Evolutionary conservation across 2,113 vertebrate genomes (phyloP).

Genomic region (Microcebus griseorufus): DNA sequence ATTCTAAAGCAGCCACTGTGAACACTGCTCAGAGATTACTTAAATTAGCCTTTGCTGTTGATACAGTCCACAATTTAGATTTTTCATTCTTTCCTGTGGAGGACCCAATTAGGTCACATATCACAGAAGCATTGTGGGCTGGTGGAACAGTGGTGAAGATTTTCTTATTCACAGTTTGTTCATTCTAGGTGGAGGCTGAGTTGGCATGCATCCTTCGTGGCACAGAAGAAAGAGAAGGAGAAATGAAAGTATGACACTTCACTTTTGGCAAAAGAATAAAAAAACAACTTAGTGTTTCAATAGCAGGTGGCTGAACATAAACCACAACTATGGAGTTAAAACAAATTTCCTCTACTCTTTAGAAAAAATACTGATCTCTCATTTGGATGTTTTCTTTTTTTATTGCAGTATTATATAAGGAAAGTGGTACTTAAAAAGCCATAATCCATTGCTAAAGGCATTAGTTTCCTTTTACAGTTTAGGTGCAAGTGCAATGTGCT

Average conservation of each 20-base stretch:
- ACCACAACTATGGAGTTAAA: conserved; percentile 69
- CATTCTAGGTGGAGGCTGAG: not conserved
- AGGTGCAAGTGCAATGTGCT: conserved; percentile 40
- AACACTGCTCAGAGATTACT: not conserved
- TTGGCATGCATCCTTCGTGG: not conserved
- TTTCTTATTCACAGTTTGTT: conserved; percentile 36
- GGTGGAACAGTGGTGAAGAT: not conserved
- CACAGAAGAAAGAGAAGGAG: not conserved
- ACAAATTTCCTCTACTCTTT: conserved; percentile 57
- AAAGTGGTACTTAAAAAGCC: conserved; percentile 81
- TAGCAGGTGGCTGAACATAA: conserved; percentile 66
- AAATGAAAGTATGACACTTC: not conserved
- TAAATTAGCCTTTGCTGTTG: not conserved
- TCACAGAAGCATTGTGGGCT: not conserved
- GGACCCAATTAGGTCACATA: not conserved
- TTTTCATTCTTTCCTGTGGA: not conserved
- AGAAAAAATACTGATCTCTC: conserved; percentile 69
- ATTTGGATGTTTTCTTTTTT: conserved; percentile 79
- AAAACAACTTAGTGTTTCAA: not conserved
- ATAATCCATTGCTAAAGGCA: conserved; percentile 75
- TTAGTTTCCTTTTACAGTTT: conserved; percentile 75
- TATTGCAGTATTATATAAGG: conserved; percentile 73
- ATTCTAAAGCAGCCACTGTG: not conserved
- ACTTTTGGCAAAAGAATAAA: not conserved
- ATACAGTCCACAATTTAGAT: not conserved